Evolutionary conservation across 2,888 invertebrate genomes (phyloP).

Genomic region (Ellobium chinense): DNA sequence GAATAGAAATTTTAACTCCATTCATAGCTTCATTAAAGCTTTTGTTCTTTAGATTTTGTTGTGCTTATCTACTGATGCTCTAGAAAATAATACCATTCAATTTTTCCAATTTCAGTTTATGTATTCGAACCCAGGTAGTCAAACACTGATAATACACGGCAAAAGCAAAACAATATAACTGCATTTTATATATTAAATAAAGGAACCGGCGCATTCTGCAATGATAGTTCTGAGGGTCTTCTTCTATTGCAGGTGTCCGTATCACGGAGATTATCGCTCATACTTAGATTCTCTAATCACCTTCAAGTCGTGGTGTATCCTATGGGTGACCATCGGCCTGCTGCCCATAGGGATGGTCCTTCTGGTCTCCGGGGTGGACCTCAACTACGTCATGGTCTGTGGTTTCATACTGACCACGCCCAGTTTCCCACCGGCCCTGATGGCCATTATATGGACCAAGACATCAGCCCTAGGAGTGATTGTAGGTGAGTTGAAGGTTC

Average conservation of each 20-base stretch:
- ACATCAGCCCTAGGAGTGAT: conserved; percentile 66
- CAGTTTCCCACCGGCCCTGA: conserved; percentile 67
- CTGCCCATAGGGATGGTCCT: conserved; percentile 68
- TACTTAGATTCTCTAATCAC: conserved; percentile 62
- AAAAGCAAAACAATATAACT: no score
- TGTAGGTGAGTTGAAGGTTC: conserved; percentile 57
- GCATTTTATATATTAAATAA: no score
- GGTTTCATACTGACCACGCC: conserved; percentile 72
- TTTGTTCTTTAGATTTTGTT: no score
- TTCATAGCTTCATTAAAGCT: no score
- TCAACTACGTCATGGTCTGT: conserved; percentile 68
- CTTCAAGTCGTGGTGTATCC: conserved; percentile 74
- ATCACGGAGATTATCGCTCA: conserved; percentile 50
- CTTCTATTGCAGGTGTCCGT: conserved; percentile 40
- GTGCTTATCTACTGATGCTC: no score
- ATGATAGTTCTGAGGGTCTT: neutral
- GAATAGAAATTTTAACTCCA: no score
- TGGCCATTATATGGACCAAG: conserved; percentile 71
- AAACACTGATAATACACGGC: no score
- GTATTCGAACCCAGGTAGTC: no score
- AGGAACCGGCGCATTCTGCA: no score
- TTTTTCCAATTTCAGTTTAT: no score
- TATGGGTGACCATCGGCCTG: conserved; percentile 70
- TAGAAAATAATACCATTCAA: no score
- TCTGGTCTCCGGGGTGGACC: conserved; percentile 63